Evolutionary conservation across 2,888 invertebrate species (phyloP), one percentile per base, ranked within the genome.

Genomic region (Teleogryllus oceanicus): DNA sequence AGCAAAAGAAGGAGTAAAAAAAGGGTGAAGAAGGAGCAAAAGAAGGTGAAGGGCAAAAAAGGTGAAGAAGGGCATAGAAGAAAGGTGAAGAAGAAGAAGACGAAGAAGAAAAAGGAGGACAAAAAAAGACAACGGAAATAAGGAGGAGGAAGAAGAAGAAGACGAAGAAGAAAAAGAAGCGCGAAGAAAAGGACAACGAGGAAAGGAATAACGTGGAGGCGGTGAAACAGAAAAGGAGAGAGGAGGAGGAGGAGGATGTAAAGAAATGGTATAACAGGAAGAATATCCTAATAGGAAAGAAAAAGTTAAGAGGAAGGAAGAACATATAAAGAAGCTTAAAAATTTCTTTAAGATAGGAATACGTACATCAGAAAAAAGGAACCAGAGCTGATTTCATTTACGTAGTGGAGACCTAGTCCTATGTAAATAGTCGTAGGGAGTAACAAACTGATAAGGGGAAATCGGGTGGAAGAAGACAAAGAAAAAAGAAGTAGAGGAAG

Each of bases 361-460:
- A 21, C 4, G 37, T 5, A 76, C 10, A 21, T 20, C n/a, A 76
- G 37, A 21, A n/a, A 21, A 21, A 13, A 1, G 0, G 21, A 11
- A 1, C 10, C 11, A 76, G 12, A 49, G 51, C 50, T 85, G 85
- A 0, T 84, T 8, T 1, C 1, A 8, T 37, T 37, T 37, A 8
- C 5, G 37, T 37, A 1, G 37, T 37, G 37, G 37, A 5, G 37
- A 37, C 5, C 37, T 37, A 5, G 0, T 37, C 1, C 37, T 37
- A 37, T 8, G 5, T 3, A 24, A 24, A 3, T 37, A 8, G 8
- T 37, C 37, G 5, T 37, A 37, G 8, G 37, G 8, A 37, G 5
- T 8, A 37, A 37, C 8, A 37, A 8, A 5, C 37, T 37, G 8
- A 8, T 37, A 37, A 0, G 37, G 37, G 37, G 37, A 8, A 8